Evolutionary conservation across 2,797 vertebrate genomes (phyloP), one percentile per base, ranked within the genome.

Genomic region (Semaprochilodus insignis): DNA sequence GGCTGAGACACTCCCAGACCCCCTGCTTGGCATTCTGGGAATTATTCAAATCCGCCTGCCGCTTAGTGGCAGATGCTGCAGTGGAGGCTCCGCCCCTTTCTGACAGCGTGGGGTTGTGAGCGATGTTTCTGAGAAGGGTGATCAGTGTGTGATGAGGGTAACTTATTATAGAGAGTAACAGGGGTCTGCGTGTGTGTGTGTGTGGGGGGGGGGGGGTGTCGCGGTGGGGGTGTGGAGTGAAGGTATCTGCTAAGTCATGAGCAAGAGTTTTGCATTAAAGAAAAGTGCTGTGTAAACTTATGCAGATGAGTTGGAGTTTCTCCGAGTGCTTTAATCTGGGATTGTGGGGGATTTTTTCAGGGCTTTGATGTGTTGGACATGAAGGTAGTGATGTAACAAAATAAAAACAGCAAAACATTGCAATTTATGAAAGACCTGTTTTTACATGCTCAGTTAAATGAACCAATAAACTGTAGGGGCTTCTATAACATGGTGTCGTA

Each of bases 21-120:
- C 91, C 91, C 93, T 92, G 94, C 93, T 94, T 92, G 91, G 92
- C 93, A 93, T 88, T 91, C 90, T 57, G 89, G 89, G 89, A 90
- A 92, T 93, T 91, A 91, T 89, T 92, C 90, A 90, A 81, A 81
- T 78, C 65, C 3, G 2, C 51, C 60, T 72, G 57, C 15, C 15
- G 40, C 73, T 66, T 31, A 13, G 66, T 71, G 57, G 77, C 66
- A 60, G 71, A 79, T 79, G 51, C 55, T 4, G 36, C 5, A 54
- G 70, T 23, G 4, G 25, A 74, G n/a, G 71, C 77, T 23, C 27
- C 69, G 6, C 75, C 31, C 67, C 62, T 40, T 77, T 76, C 13
- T 62, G 59, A 21, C 34, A 77, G 78, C 27, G 8, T 17, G 2
- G 14, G 27, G 48, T 1, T 23, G 52, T 31, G 31, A 69, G 17